These are phyloP conservation scores for Scaptomyza flava DNA, from an alignment of 2,888 invertebrate species.

Conservation along the genomic window DNA sequence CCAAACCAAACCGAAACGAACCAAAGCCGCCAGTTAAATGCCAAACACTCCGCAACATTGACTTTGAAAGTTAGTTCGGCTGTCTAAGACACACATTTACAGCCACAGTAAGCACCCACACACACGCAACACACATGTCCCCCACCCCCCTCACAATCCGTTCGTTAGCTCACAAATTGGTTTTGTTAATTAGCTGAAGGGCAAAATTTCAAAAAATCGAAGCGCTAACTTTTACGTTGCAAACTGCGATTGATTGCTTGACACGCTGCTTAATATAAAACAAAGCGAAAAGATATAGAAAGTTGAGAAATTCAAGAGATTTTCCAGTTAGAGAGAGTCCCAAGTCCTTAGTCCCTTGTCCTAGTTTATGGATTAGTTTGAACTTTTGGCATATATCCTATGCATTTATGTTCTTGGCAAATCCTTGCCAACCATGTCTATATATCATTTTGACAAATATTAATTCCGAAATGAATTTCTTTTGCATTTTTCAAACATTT, in stretches of 20 bases:
- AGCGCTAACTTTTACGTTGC: neutral
- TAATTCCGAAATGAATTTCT: slow-evolving; percentile 1
- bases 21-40: neutral
- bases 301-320: no score
- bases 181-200: neutral
- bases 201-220: neutral
- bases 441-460: neutral
- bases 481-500: neutral
- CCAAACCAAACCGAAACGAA: neutral
- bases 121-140: neutral
- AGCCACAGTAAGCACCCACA: neutral
- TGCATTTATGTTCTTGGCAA: neutral
- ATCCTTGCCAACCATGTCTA: neutral
- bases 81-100: neutral
- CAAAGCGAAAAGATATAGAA: no score
- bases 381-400: neutral
- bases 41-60: neutral
- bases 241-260: no score
- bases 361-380: neutral
- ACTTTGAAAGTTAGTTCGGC: neutral
- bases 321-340: no score
- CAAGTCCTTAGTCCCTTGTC: no score
- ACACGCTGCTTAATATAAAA: no score
- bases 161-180: neutral
- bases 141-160: neutral